Evolutionary conservation across 2,888 invertebrate species (phyloP).

Genomic region (Dasypolia templi): DNA sequence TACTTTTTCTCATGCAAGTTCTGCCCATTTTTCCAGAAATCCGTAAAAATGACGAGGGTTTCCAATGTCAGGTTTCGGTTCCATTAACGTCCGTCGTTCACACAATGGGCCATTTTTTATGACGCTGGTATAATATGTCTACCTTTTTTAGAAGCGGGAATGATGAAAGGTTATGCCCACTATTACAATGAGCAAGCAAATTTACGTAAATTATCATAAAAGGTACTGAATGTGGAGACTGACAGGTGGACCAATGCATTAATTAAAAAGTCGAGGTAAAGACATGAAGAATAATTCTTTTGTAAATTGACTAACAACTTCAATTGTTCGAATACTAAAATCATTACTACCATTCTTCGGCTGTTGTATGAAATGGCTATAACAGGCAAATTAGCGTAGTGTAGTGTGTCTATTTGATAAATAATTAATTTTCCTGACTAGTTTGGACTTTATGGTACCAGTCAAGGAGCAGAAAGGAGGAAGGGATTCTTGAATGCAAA

Average conservation of each 20-base stretch:
- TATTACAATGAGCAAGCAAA: background rate
- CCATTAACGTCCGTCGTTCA: slow-evolving; percentile 52
- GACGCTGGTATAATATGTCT: slow-evolving; percentile 43
- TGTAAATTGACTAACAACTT: background rate
- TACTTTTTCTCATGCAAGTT: slow-evolving; percentile 13
- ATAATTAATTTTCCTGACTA: too few species aligned
- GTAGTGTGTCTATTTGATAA: too few species aligned
- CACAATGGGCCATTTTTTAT: slow-evolving; percentile 36
- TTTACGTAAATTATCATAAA: slow-evolving; percentile 1
- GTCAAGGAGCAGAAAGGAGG: background rate
- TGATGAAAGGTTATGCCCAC: background rate
- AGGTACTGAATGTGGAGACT: background rate
- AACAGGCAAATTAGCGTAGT: too few species aligned
- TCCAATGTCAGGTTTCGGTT: slow-evolving; percentile 27
- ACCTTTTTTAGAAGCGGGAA: slow-evolving; percentile 23
- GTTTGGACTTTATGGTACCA: background rate
- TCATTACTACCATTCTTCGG: too few species aligned
- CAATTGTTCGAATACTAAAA: background rate
- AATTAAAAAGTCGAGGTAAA: background rate
- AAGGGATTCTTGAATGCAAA: background rate
- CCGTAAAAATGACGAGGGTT: slow-evolving; percentile 45
- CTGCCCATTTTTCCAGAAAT: slow-evolving; percentile 23
- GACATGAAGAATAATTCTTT: background rate
- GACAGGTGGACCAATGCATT: background rate
- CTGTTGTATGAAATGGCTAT: too few species aligned